Conservation (phyloP, 2,888 invertebrate species). For the Eupithecia subumbrata region DNA sequence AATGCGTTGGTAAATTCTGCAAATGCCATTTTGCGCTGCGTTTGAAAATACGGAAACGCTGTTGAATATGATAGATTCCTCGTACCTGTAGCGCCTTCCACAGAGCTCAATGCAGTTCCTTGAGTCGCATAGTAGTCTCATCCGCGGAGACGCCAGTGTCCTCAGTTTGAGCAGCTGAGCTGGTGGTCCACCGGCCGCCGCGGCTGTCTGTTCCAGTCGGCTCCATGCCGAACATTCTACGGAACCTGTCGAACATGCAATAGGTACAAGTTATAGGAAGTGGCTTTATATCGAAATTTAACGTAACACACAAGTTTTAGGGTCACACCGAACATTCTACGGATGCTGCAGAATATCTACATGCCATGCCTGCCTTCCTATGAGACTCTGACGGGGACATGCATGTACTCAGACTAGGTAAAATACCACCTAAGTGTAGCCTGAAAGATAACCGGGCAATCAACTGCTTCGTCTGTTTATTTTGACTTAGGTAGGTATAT, state of each 20-base stretch:
- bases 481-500: too few relatives aligned
- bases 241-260: conserved; percentile 52
- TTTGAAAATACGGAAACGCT: too few relatives aligned
- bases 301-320: too few relatives aligned
- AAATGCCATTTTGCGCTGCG: too few relatives aligned
- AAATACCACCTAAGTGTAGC: too few relatives aligned
- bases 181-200: conserved; percentile 68
- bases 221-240: conserved; percentile 53
- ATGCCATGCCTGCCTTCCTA: too few relatives aligned
- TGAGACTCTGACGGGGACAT: too few relatives aligned
- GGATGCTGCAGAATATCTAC: too few relatives aligned
- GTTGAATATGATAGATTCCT: background rate
- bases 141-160: conserved; percentile 72
- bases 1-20: too few relatives aligned
- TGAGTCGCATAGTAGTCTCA: conserved; percentile 67
- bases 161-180: conserved; percentile 72
- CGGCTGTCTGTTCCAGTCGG: conserved; percentile 57
- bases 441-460: too few relatives aligned
- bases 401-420: too few relatives aligned
- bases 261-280: background rate
- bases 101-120: conserved; percentile 62
- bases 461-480: too few relatives aligned
- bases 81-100: conserved; percentile 28
- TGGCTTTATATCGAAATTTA: background rate
- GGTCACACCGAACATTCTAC: background rate